These are phyloP conservation scores for Rhadinocentrus ornatus DNA, from an alignment of 2,797 vertebrate species.

Conservation along the genomic window DNA sequence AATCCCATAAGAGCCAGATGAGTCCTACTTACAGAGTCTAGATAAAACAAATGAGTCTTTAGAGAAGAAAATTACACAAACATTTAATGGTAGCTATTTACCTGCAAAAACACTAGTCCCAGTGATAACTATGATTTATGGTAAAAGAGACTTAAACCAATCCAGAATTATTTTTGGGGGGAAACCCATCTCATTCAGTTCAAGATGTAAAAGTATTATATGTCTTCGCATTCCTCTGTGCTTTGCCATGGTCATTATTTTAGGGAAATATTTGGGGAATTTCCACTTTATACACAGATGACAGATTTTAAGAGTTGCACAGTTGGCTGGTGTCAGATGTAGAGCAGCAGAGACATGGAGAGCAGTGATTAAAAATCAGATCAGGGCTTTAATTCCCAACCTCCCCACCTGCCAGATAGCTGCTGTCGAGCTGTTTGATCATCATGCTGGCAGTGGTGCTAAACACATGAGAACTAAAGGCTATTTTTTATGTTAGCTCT, in stretches of 20 bases:
- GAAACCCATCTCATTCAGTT: constrained; percentile 15
- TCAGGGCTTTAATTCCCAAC: constrained; percentile 75
- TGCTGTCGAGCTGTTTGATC: constrained; percentile 78
- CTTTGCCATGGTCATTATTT: constrained; percentile 55
- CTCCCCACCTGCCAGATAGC: constrained; percentile 68
- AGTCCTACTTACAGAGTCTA: background rate
- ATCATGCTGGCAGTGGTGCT: constrained; percentile 57
- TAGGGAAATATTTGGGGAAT: constrained; percentile 69
- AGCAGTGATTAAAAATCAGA: constrained; percentile 82
- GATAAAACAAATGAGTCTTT: constrained; percentile 3
- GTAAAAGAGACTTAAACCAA: constrained; percentile 15
- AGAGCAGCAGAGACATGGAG: constrained; percentile 57
- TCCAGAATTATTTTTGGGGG: background rate
- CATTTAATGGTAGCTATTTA: background rate
- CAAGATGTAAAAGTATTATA: constrained; percentile 32
- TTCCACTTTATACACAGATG: constrained; percentile 67
- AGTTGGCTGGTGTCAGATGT: constrained; percentile 75
- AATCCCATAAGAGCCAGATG: background rate
- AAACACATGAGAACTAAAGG: constrained; percentile 54
- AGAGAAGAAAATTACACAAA: background rate
- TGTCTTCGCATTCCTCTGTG: constrained; percentile 44
- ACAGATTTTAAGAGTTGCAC: constrained; percentile 67
- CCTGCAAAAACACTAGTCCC: background rate
- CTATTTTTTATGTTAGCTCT: constrained; percentile 59
- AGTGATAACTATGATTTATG: constrained; percentile 8